Base-by-base conservation (phyloP, 2,113 vertebrate species). In the Hirundichthys speculiger region DNA sequence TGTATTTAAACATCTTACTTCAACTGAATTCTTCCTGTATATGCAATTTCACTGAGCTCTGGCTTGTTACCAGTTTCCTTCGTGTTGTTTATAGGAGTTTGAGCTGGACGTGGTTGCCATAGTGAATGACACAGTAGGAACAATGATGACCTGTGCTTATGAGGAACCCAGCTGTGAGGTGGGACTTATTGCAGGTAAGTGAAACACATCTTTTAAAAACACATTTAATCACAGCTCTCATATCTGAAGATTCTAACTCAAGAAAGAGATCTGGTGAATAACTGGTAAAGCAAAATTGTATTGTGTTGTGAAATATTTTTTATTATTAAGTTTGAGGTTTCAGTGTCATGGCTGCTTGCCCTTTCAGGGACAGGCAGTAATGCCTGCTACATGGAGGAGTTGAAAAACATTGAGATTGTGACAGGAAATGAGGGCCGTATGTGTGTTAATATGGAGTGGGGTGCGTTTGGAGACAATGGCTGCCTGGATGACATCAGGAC, bases 131-230 rank as follows among this genome's bases (percentile, higher is more conserved):
- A 99, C 98, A 0, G 98, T 99, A 73, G 98, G 98, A 47, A 99
- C 98, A 3, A 99, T 99, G 98, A 99, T 99, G 98, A 98, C 97
- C 15, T 99, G 98, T 62, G 98, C 98, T 1, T 99, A 99, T 14
- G 98, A 99, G 86, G 98, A 99, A 55, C 95, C 96, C 45, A 94
- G 90, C 27, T 99, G 98, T 87, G 98, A 99, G 83, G 92, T 99
- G 1, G 98, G 98, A 52, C 95, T 99, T 61, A 99, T 99, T 1
- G 96, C 96, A 82, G 98, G 98, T 97, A 16, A 68, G 71, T 46
- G 13, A 10, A 34, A 53, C 22, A 27, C 16, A 3, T 13, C 18
- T 11, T 7, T 14, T 25, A 18, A 3, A n/a, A 3, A 13, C 7
- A 15, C 0, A 21, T 67, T 56, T 24, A 6, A 62, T 34, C 9